Evolutionary conservation across 2,888 invertebrate genomes (phyloP), one percentile per base, ranked within the genome.

Genomic region (Lithophane semibrunnea): DNA sequence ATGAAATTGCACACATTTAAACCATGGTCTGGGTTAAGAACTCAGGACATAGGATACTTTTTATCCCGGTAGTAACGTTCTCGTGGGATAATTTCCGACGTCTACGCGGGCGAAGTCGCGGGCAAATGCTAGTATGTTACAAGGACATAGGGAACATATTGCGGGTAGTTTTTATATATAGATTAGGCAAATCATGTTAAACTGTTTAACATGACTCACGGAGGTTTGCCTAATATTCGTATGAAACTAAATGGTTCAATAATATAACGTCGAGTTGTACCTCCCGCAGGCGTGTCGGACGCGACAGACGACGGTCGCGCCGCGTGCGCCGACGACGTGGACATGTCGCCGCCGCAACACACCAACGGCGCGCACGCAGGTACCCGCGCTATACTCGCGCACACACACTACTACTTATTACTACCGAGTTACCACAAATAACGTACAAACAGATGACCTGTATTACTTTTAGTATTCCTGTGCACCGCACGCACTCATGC

Each of bases 321-420:
- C 16, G 0, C 68, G 18, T 68, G 61, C 52, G 85, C 78, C 10
- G 60, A 65, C 49, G 90, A 90, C 88, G 90, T 90, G 18, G 90
- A 90, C 81, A 91, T 90, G 91, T 75, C 86, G 66, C 86, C 85
- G 70, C 63, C 52, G 8, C 84, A 78, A 68, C 76, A 84, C 49
- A 65, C 90, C 80, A 92, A 92, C 90, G 93, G 92, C 65, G 90
- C 88, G 16, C 89, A 79, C 84, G 66, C 73, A 65, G 85, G 88
- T 86, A 80, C 47, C 24, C 1, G 0, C 9, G 2, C 52, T 1
- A 8, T 0, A 18, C 49, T 52, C 16, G 4, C 13, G 3, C 3
- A 16, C 49, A 16, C 44, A 44, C 44, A 44, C 29, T 2, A 37
- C 49, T 24, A 49, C 18, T 29, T 42, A 3, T 44, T 8, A 10